phyloP scores from a whole-genome alignment of 2,113 vertebrate species.

The Tachuris rubrigastra region DNA sequence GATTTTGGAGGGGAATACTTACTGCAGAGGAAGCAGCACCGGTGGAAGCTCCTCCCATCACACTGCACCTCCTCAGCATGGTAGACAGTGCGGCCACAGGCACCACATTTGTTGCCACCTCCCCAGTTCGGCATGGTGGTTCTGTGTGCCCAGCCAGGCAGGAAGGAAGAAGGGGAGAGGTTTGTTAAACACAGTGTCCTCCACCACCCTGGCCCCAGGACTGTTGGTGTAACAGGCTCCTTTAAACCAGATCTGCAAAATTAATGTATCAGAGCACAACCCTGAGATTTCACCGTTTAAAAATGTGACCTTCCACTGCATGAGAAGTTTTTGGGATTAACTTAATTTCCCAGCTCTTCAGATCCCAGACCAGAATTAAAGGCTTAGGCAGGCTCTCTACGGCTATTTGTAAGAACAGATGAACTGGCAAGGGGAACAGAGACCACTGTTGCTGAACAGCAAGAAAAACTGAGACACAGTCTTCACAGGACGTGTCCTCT shows the following conservation, averaged over 20 bases:
- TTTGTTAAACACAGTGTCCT: neutral
- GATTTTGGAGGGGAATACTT: slow-evolving; percentile 64
- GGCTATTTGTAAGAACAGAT: neutral
- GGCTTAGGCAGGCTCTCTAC: neutral
- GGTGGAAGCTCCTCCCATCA: slow-evolving; percentile 91
- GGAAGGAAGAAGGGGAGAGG: neutral
- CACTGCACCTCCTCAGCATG: slow-evolving; percentile 96
- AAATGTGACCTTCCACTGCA: accelerated
- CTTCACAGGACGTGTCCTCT: neutral
- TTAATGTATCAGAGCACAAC: neutral
- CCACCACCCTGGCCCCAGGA: no score
- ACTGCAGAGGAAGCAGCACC: slow-evolving; percentile 95
- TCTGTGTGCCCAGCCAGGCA: neutral
- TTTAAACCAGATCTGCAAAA: neutral
- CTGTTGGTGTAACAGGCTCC: neutral
- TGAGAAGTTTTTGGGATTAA: neutral
- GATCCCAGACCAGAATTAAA: neutral
- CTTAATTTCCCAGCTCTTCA: neutral
- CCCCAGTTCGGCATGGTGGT: slow-evolving; percentile 91
- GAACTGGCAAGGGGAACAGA: neutral
- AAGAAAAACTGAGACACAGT: neutral
- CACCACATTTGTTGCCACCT: slow-evolving; percentile 88
- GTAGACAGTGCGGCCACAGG: slow-evolving; percentile 87
- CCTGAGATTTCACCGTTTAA: neutral
- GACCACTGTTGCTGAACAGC: neutral